Percentiles rank a stretch among this genome's conserved stretches.
phyloP scores from a whole-genome alignment of 1,140 invertebrate species.

The Hormaphis cornu region DNA sequence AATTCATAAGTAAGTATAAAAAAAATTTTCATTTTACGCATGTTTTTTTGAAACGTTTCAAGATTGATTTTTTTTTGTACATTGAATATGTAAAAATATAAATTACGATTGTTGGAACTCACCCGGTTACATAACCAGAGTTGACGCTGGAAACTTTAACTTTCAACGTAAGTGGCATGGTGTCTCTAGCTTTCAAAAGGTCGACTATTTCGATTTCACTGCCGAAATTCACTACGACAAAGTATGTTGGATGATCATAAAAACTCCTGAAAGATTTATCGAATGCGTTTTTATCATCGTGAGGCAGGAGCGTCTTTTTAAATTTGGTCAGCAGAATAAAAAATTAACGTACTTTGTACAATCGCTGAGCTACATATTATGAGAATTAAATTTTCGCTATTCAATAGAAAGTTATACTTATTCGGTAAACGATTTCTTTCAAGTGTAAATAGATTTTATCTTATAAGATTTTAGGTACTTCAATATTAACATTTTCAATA shows the following conservation, averaged over 20 bases:
- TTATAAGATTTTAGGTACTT: too few species aligned
- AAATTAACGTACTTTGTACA: too few species aligned
- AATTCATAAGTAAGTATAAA: background rate
- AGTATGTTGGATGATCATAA: slow-evolving; percentile 33
- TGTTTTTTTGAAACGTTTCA: too few species aligned
- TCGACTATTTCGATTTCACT: slow-evolving; percentile 27
- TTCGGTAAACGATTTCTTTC: too few species aligned
- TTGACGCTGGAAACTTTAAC: slow-evolving; percentile 33
- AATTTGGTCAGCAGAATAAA: too few species aligned
- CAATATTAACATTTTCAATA: too few species aligned
- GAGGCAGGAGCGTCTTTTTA: too few species aligned
- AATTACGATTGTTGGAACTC: background rate
- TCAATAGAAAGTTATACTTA: too few species aligned
- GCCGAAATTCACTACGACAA: slow-evolving; percentile 28
- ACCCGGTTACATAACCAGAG: slow-evolving; percentile 33
- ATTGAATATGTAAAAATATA: background rate
- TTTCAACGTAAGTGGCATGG: slow-evolving; percentile 2
- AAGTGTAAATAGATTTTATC: too few species aligned
- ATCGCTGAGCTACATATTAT: too few species aligned
- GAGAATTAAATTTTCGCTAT: too few species aligned
- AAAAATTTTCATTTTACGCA: background rate
- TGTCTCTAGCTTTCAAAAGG: background rate
- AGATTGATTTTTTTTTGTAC: background rate
- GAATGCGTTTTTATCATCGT: too few species aligned
- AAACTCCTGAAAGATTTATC: slow-evolving; percentile 22